A percentile compares a stretch with the other conserved stretches of the same genome.
These are phyloP conservation scores for Cheirogaleus major DNA, from an alignment of 2,797 vertebrate genomes.

Conservation along the genomic window DNA sequence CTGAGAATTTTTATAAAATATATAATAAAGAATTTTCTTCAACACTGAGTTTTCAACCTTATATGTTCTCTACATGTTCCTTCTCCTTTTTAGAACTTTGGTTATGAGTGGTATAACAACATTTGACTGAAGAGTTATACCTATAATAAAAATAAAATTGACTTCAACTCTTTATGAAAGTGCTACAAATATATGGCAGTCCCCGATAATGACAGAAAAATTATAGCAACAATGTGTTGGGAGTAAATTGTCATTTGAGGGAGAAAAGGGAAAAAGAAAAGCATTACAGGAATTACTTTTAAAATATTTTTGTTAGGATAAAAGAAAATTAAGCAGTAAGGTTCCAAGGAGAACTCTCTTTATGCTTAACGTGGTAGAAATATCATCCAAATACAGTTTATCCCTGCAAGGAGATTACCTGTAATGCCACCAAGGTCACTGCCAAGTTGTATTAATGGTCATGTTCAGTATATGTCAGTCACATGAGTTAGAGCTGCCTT, in stretches of 20 bases:
- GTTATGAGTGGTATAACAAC: conserved; percentile 18
- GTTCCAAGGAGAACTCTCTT: conserved; percentile 41
- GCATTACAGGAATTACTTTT: conserved; percentile 18
- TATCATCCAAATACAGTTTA: conserved; percentile 71
- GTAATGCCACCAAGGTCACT: conserved; percentile 72
- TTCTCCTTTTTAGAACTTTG: conserved; percentile 38
- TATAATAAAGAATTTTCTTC: neutral
- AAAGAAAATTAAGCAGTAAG: conserved; percentile 57
- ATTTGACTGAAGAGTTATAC: conserved; percentile 30
- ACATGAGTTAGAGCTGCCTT: conserved; percentile 63
- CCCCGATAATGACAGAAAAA: neutral
- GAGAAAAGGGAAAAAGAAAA: conserved; percentile 25
- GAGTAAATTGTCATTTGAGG: neutral
- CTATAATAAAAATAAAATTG: conserved; percentile 51
- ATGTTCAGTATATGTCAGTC: conserved; percentile 43
- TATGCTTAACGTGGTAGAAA: conserved; percentile 39
- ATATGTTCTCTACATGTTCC: neutral
- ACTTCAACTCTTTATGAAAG: conserved; percentile 11
- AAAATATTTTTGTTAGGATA: conserved; percentile 61
- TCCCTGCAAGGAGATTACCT: conserved; percentile 61
- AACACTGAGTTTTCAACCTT: conserved; percentile 21
- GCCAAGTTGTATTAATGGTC: conserved; percentile 74
- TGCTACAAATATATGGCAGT: conserved; percentile 5
- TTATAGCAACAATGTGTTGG: neutral
- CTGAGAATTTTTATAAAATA: neutral